Evolutionary conservation across 2,797 vertebrate species (phyloP).

Genomic region (Myiotriccus ornatus): DNA sequence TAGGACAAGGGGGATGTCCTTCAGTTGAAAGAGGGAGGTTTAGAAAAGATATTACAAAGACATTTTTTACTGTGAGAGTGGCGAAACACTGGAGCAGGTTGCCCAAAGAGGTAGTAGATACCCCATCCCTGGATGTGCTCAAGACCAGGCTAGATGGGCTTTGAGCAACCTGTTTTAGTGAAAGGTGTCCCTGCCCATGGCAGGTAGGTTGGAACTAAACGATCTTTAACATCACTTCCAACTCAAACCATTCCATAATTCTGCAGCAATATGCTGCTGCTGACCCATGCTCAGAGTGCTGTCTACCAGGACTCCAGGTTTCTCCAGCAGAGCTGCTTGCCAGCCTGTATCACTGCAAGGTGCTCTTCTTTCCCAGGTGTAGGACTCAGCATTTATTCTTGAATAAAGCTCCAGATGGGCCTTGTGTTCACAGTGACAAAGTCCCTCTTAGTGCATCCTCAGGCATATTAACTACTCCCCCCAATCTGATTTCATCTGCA

Average conservation of each 20-base stretch:
- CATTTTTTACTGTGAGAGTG: not conserved
- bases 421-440: not conserved
- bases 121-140: not conserved
- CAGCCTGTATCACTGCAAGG: not conserved
- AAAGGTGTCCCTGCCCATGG: not conserved
- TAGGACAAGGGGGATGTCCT: not conserved
- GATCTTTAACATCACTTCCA: not conserved
- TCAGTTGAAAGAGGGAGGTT: not conserved
- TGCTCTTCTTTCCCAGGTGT: not conserved
- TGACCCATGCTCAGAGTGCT: not conserved
- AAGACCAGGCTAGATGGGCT: not conserved
- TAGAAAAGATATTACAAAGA: not conserved
- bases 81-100: not conserved
- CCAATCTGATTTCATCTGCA: not conserved
- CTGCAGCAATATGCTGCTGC: not conserved
- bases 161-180: not conserved
- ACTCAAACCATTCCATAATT: not conserved
- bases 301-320: not conserved
- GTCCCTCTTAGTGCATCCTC: not conserved
- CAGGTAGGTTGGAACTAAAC: accelerated
- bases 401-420: not conserved
- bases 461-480: not conserved
- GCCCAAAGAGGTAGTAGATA: not conserved
- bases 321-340: not conserved
- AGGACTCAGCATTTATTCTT: not conserved